Evolutionary conservation across 1,140 invertebrate species (phyloP).

Genomic region (Xylocopa sonorina): DNA sequence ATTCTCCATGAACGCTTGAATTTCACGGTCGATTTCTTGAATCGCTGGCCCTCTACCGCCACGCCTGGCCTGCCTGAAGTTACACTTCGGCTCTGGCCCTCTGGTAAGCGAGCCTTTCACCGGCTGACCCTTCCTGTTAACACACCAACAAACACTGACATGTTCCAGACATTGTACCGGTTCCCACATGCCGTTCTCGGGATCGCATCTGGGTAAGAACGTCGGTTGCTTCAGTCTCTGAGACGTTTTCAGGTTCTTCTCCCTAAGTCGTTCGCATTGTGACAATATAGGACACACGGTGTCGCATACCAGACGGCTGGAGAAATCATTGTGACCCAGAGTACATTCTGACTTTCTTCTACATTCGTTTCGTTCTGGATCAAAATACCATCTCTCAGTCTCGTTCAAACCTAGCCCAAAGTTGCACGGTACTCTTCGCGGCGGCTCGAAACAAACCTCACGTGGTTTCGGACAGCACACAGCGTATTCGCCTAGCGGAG

Average conservation of each 20-base stretch:
- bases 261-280: conserved; percentile 89
- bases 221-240: conserved; percentile 87
- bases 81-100: conserved; percentile 87
- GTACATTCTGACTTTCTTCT: conserved; percentile 88
- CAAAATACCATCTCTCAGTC: conserved; percentile 88
- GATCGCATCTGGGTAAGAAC: conserved; percentile 87
- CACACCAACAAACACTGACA: conserved; percentile 93
- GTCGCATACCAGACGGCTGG: conserved; percentile 91
- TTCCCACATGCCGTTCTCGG: conserved; percentile 88
- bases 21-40: conserved; percentile 75
- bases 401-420: conserved; percentile 77
- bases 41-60: conserved; percentile 72
- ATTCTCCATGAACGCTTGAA: conserved; percentile 74
- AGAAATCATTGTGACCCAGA: conserved; percentile 95
- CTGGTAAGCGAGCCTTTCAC: conserved; percentile 89
- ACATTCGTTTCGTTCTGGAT: conserved; percentile 88
- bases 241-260: conserved; percentile 88
- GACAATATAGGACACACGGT: conserved; percentile 91
- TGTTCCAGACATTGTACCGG: conserved; percentile 91
- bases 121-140: conserved; percentile 89
- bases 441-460: conserved; percentile 91
- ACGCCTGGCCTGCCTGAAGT: conserved; percentile 88
- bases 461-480: conserved; percentile 93
- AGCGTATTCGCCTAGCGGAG: conserved; percentile 89
- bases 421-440: conserved; percentile 66